A percentile compares a stretch with the other conserved stretches of the same genome.
phyloP scores from a whole-genome alignment of 2,888 invertebrate genomes.

The Buathra laborator region DNA sequence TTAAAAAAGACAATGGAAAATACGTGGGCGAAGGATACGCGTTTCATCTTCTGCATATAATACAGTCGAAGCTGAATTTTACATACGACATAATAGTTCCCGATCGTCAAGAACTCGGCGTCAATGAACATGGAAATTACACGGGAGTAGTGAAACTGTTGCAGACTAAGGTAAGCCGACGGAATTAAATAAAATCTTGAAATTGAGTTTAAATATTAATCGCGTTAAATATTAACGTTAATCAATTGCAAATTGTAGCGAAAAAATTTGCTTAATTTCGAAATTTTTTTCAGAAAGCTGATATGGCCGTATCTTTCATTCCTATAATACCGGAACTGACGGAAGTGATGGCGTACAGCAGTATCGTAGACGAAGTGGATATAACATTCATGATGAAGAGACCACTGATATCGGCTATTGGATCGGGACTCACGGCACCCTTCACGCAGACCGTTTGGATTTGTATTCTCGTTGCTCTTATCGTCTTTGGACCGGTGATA shows the following conservation, averaged over 20 bases:
- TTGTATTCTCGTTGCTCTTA: slow-evolving; percentile 90
- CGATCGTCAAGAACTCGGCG: slow-evolving; percentile 88
- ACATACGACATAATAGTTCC: slow-evolving; percentile 90
- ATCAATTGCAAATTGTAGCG: background rate
- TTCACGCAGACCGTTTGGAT: slow-evolving; percentile 92
- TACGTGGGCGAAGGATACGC: slow-evolving; percentile 90
- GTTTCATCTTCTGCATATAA: slow-evolving; percentile 90
- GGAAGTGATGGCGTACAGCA: slow-evolving; percentile 87
- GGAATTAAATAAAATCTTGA: background rate
- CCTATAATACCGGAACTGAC: slow-evolving; percentile 88
- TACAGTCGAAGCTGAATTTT: slow-evolving; percentile 90
- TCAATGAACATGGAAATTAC: slow-evolving; percentile 79
- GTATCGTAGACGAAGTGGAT: slow-evolving; percentile 90
- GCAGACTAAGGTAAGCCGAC: slow-evolving; percentile 86
- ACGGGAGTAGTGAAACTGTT: slow-evolving; percentile 89
- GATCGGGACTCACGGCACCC: slow-evolving; percentile 93
- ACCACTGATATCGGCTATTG: slow-evolving; percentile 93
- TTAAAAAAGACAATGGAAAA: slow-evolving; percentile 86
- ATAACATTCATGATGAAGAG: slow-evolving; percentile 93
- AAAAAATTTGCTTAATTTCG: too few relatives aligned
- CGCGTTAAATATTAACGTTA: too few relatives aligned
- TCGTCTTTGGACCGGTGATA: slow-evolving; percentile 92
- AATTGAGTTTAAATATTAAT: too few relatives aligned
- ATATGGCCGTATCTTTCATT: slow-evolving; percentile 92
- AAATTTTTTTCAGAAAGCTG: slow-evolving; percentile 87